Base-by-base conservation (phyloP, 1,140 invertebrate genomes). In the Berghia stephanieae region DNA sequence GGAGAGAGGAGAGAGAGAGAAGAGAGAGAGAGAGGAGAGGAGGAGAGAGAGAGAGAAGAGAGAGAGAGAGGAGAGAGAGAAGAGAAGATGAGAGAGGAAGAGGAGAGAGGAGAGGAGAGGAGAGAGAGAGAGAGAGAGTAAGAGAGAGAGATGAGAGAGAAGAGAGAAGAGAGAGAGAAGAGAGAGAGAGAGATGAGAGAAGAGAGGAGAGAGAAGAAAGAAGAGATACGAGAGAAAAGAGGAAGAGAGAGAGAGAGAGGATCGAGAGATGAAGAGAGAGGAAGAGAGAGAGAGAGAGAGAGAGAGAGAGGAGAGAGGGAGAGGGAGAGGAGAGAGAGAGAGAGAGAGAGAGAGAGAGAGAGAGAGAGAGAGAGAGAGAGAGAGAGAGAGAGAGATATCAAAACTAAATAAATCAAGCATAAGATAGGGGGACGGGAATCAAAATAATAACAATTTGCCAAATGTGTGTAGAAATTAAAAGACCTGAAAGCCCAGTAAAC, bases 81-180 rank as follows among this genome's bases (percentile, higher is more conserved):
- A 70, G 16, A 44, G 68, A 70, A 8, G 68, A 70, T 13, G 13
- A 31, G 24, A 70, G 42, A 27, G 68, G 46, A 70, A 38, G 42
- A 44, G 68, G 46, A 44, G 38, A 70, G 8, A 24, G 21, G 21
- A 70, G 38, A 10, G 40, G 46, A 3, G n/a, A 63, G 8, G 8
- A 10, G 24, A n/a, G 8, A 63, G 57, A 13, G 8, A 13, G 18
- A 63, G 57, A 63, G n/a, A 38, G 34, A 5, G 34, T 21, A 27
- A 34, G 0, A 36, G n/a, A n/a, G 2, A 2, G 31, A 24, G 18
- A 27, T 31, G 63, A 34, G 3, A 31, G 36, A 38, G n/a, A 6
- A 67, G 34, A 67, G 40, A 10, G 63, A 34, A 67, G 42, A 21
- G n/a, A 10, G 42, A 10, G 42, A 21, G 42, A 10, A 67, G 8